Evolutionary conservation across 2,888 invertebrate species (phyloP), one percentile per base, ranked within the genome.

Genomic region (Digitonthophagus gazella): DNA sequence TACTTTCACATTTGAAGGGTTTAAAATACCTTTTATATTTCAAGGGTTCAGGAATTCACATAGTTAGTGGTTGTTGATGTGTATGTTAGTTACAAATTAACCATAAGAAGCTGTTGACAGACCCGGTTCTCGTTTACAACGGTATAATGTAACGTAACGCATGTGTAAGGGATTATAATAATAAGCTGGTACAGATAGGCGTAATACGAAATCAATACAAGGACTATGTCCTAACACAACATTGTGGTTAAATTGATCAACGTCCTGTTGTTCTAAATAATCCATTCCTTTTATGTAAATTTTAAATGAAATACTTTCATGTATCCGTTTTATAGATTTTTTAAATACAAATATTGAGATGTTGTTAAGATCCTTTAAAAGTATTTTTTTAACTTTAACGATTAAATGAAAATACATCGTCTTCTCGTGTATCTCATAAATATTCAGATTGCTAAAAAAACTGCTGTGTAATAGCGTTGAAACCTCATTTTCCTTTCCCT

Each of bases 371-470:
- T 56, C 14, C 11, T 4, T 57, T 57, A 4, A 16, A 16, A 16
- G 6, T 6, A 3, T 57, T 57, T 56, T 11, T 56, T 15, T 4
- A 15, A 11, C 3, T 57, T 15, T 4, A 15, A 11, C 3, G 6
- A 16, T 15, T 57, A 15, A 16, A 61, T n/a, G 61, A 61, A 61
- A 20, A n/a, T 18, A 19, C 19, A n/a, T n/a, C n/a, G 20, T 19
- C 61, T 61, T 19, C 14, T 61, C 20, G 19, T 61, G 19, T 19
- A 61, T 4, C 18, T 61, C 61, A 61, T 61, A 61, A 61, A 61
- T 61, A 61, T 61, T 61, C 61, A 61, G 61, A 61, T 61, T 61
- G 20, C 6, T 18, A 19, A 20, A 61, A 20, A 61, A 61, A 11
- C 61, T 20, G n/a, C 61, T 19, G 18, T 8, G 61, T 61, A 61